Conservation (phyloP, 2,888 invertebrate species). For the Synanthedon tipuliformis region DNA sequence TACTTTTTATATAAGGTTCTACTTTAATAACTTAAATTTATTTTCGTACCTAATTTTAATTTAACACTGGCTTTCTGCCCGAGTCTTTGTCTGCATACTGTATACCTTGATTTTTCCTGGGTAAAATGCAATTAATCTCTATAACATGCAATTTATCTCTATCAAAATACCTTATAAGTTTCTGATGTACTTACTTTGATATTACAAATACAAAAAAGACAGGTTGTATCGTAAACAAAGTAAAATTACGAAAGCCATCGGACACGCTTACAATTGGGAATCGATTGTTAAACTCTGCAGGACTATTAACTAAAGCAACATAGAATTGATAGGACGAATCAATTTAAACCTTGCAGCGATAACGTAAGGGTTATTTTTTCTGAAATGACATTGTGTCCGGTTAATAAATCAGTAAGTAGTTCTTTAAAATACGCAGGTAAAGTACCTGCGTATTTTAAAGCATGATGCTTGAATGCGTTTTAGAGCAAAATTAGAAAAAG, state of each 20-base stretch:
- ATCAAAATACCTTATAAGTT: neutral
- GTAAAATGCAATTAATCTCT: too few relatives aligned
- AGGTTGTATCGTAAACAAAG: constrained; percentile 44
- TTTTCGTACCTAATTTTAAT: too few relatives aligned
- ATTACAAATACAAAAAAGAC: constrained; percentile 38
- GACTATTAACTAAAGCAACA: constrained; percentile 19
- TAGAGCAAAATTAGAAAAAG: constrained; percentile 27
- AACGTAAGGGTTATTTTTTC: constrained; percentile 3
- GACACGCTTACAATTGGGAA: constrained; percentile 37
- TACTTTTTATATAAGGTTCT: too few relatives aligned
- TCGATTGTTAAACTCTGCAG: constrained; percentile 42
- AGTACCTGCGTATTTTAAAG: constrained; percentile 22
- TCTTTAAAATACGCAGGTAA: constrained; percentile 25
- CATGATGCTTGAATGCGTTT: constrained; percentile 57
- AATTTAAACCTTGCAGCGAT: constrained; percentile 10
- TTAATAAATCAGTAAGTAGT: constrained; percentile 15
- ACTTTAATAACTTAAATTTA: too few relatives aligned
- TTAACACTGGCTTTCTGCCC: too few relatives aligned
- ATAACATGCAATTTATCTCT: too few relatives aligned
- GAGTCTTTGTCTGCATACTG: too few relatives aligned
- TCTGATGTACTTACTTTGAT: constrained; percentile 13
- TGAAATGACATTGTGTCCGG: constrained; percentile 2
- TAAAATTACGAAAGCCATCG: constrained; percentile 41
- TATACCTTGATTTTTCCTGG: too few relatives aligned
- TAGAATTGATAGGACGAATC: constrained; percentile 1